Conservation (phyloP, 1,140 invertebrate genomes). For the Drosophila teissieri region DNA sequence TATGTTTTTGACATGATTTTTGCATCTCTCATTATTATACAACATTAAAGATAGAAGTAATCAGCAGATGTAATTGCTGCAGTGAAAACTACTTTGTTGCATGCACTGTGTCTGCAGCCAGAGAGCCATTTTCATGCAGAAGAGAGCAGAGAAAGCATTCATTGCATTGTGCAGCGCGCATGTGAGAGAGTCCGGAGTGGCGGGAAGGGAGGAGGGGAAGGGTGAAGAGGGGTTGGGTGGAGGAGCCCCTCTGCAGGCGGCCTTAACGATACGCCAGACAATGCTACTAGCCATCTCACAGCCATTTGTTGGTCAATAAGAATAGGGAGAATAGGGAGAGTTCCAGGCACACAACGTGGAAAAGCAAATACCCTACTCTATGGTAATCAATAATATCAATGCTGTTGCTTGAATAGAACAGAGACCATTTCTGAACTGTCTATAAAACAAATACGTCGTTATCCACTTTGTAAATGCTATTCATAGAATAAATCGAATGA, state of each 20-base stretch:
- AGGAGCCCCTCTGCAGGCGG: constrained; percentile 28
- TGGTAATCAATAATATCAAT: too few species aligned
- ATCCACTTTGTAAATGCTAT: background rate
- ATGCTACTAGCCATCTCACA: constrained; percentile 28
- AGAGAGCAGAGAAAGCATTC: constrained; percentile 5
- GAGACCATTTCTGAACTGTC: too few species aligned
- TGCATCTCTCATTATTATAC: too few species aligned
- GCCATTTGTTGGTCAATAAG: constrained; percentile 59
- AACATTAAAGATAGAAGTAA: too few species aligned
- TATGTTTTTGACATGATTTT: too few species aligned
- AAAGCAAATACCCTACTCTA: constrained; percentile 4
- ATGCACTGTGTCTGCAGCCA: constrained; percentile 37
- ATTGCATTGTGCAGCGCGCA: constrained; percentile 33
- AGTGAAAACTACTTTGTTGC: constrained; percentile 6
- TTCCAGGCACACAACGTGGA: background rate
- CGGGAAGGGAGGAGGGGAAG: background rate
- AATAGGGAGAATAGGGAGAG: constrained; percentile 24
- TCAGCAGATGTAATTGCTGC: too few species aligned
- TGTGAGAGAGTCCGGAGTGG: constrained; percentile 21
- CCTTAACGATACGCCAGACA: constrained; percentile 46
- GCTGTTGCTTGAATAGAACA: too few species aligned
- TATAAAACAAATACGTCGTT: too few species aligned
- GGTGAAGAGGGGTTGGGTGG: background rate
- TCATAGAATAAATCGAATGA: background rate
- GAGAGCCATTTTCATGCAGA: constrained; percentile 3